Percentiles rank a stretch among this genome's conserved stretches.
phyloP scores from a whole-genome alignment of 2,797 vertebrate species.

The Notolepis coatsorum region DNA sequence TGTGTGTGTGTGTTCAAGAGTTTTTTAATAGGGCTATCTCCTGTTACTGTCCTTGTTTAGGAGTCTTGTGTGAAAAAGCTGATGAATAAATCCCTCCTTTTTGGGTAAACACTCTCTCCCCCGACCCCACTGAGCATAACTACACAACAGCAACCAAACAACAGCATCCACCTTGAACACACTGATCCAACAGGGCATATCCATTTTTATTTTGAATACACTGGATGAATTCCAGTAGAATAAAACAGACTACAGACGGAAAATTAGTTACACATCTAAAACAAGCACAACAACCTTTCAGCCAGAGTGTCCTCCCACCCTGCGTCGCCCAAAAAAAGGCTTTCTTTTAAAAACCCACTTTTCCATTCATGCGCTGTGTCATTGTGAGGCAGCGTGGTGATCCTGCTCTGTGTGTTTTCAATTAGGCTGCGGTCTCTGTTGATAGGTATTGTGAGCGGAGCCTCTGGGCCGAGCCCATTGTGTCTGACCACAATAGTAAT shows the following conservation, averaged over 20 bases:
- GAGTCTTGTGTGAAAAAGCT: too few relatives aligned
- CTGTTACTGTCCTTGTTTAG: too few relatives aligned
- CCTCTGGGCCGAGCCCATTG: conserved; percentile 82
- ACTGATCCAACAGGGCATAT: not conserved
- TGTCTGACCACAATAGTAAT: conserved; percentile 93
- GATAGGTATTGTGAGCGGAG: conserved; percentile 83
- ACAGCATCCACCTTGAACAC: not conserved
- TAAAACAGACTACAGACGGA: conserved; percentile 19
- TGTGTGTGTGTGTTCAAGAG: too few relatives aligned
- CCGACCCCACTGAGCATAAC: too few relatives aligned
- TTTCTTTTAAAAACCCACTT: conserved; percentile 70
- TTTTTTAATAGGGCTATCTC: conserved; percentile 1
- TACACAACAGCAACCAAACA: too few relatives aligned
- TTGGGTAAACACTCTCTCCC: too few relatives aligned
- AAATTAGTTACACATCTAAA: conserved; percentile 11
- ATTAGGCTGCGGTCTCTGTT: conserved; percentile 87
- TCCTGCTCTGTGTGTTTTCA: conserved; percentile 87
- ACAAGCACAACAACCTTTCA: conserved; percentile 28
- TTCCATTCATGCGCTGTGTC: conserved; percentile 85
- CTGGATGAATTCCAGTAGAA: not conserved
- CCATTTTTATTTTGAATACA: too few relatives aligned
- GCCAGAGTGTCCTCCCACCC: conserved; percentile 74
- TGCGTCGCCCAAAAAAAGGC: conserved; percentile 80
- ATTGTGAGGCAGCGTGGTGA: conserved; percentile 85
- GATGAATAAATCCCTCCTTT: too few relatives aligned